Evolutionary conservation across 2,113 vertebrate species (phyloP).

Genomic region (Hemichromis elongatus): DNA sequence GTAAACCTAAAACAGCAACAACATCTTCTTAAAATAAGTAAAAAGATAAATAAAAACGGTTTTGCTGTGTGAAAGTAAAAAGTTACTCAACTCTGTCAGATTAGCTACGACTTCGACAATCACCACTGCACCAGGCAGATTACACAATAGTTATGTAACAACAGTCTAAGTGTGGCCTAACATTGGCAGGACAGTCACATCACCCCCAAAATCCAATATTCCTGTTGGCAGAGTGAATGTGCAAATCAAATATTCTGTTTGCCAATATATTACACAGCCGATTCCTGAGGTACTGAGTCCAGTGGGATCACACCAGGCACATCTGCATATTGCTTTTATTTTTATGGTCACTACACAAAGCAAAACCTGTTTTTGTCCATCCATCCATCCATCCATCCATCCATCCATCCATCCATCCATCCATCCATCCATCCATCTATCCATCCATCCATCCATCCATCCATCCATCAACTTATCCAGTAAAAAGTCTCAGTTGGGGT

Average conservation of each 20-base stretch:
- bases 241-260: background rate
- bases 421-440: background rate
- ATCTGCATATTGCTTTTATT: background rate
- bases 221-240: background rate
- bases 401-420: background rate
- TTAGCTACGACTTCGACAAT: background rate
- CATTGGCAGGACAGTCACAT: background rate
- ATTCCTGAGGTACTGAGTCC: background rate
- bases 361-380: background rate
- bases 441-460: background rate
- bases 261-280: background rate
- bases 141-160: background rate
- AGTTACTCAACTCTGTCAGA: background rate
- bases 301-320: background rate
- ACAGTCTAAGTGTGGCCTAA: background rate
- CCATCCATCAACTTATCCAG: background rate
- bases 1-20: slow-evolving; percentile 75
- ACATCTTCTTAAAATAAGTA: background rate
- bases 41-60: background rate
- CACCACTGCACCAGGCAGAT: background rate
- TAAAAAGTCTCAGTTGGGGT: background rate
- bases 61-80: background rate
- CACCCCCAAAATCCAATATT: slow-evolving; percentile 1
- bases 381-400: background rate
- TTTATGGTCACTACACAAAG: background rate